Conservation (phyloP, 2,888 invertebrate species). For the Conomelus anceps region DNA sequence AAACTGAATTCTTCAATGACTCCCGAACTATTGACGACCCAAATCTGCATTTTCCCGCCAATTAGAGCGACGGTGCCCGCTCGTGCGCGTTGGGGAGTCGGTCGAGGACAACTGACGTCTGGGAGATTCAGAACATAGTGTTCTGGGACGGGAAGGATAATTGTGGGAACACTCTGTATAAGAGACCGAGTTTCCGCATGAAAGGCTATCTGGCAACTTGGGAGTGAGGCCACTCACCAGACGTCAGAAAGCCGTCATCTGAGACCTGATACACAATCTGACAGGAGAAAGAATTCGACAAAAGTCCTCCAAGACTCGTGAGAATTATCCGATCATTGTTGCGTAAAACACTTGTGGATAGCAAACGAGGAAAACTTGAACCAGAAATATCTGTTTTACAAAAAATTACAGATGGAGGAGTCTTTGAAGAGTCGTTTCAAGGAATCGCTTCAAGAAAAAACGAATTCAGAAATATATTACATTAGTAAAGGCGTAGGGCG, state of each 20-base stretch:
- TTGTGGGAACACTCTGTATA: background rate
- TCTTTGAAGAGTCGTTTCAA: too few species aligned
- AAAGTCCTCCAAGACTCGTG: background rate
- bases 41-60: background rate
- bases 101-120: background rate
- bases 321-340: background rate
- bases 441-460: too few species aligned
- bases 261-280: background rate
- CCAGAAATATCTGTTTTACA: too few species aligned
- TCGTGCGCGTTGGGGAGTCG: background rate
- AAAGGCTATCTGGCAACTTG: background rate
- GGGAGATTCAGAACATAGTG: background rate
- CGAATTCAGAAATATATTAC: too few species aligned
- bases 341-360: background rate
- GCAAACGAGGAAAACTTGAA: background rate
- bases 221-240: background rate
- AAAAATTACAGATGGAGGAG: too few species aligned
- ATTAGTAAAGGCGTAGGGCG: too few species aligned
- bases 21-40: background rate
- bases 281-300: too few species aligned
- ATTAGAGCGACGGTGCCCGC: background rate
- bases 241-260: background rate
- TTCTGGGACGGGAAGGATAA: background rate
- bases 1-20: background rate
- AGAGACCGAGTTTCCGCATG: background rate